Conservation (phyloP, 2,888 invertebrate genomes). For the Achlya flavicornis region DNA sequence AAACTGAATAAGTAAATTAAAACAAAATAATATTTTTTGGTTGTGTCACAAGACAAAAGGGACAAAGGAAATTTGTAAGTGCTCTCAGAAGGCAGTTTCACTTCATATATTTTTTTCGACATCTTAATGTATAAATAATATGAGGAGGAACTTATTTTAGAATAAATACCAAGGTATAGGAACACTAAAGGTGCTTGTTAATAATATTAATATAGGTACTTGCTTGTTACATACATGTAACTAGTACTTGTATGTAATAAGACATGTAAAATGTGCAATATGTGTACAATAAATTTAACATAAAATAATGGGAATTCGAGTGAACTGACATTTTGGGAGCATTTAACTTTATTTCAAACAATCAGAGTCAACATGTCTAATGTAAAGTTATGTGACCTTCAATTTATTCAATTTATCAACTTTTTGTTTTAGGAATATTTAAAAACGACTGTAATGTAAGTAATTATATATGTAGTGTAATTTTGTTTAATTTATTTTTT, state of each 20-base stretch:
- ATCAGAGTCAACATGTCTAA: neutral
- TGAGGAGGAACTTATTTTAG: too few relatives aligned
- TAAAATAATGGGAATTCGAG: neutral
- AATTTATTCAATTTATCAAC: neutral
- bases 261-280: neutral
- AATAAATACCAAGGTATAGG: neutral
- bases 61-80: neutral
- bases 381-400: neutral
- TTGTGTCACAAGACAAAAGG: neutral
- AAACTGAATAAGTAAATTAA: neutral
- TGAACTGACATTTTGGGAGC: neutral
- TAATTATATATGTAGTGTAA: too few relatives aligned
- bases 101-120: neutral
- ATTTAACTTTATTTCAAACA: neutral
- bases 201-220: too few relatives aligned
- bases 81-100: neutral
- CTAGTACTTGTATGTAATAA: neutral
- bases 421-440: too few relatives aligned
- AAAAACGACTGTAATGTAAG: neutral
- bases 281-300: neutral
- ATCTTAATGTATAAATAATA: too few relatives aligned
- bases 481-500: neutral
- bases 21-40: neutral
- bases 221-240: neutral
- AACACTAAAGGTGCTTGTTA: neutral